phyloP scores from a whole-genome alignment of 2,797 vertebrate species.

The Ctenosaura bakeri region DNA sequence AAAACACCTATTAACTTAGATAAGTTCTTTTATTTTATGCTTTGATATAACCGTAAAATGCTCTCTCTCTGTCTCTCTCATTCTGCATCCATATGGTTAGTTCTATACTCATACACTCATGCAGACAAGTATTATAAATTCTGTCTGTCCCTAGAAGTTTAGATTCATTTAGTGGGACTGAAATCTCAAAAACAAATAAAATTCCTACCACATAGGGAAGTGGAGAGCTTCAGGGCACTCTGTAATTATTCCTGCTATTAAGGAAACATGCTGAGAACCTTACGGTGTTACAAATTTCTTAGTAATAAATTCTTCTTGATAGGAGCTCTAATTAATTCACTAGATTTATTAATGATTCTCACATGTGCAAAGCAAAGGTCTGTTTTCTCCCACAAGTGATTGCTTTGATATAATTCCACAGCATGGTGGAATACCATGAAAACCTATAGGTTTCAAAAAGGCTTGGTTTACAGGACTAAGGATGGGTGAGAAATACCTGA shows the following conservation, averaged over 20 bases:
- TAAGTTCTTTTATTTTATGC: background rate
- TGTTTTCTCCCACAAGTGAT: background rate
- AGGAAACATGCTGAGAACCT: constrained; percentile 30
- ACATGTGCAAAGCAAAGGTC: background rate
- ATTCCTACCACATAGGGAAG: background rate
- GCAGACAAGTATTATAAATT: background rate
- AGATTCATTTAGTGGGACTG: background rate
- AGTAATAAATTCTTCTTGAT: constrained; percentile 39
- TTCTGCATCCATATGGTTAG: too few relatives aligned
- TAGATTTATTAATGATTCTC: constrained; percentile 43
- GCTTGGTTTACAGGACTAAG: too few relatives aligned
- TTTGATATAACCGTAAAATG: background rate
- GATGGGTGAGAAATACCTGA: background rate
- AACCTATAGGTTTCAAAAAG: background rate
- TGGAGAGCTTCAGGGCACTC: background rate
- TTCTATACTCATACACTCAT: background rate
- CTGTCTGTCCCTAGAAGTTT: background rate
- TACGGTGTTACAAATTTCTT: constrained; percentile 17
- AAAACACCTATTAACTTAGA: too few relatives aligned
- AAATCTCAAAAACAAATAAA: background rate
- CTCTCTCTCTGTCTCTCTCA: too few relatives aligned
- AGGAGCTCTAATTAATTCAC: constrained; percentile 55
- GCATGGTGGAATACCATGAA: background rate
- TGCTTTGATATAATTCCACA: background rate
- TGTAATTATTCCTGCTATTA: constrained; percentile 34